Conservation (phyloP, 2,113 vertebrate species). For the Geococcyx californianus region DNA sequence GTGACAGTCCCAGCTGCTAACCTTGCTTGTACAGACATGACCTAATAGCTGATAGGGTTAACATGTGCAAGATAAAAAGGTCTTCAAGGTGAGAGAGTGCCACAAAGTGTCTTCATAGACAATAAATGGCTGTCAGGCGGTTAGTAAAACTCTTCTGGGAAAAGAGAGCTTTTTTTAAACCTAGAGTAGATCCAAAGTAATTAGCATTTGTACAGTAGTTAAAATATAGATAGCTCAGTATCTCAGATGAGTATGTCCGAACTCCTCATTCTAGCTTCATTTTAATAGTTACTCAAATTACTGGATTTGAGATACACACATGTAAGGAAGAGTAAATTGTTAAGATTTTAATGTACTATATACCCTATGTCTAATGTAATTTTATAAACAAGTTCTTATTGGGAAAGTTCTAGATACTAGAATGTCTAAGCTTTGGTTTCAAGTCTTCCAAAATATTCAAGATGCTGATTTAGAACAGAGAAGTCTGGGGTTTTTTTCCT, state of each 20-base stretch:
- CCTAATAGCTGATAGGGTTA: not conserved
- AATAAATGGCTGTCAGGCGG: not conserved
- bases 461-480: not conserved
- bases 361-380: not conserved
- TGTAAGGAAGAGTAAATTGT: not conserved
- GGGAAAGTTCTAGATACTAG: not conserved
- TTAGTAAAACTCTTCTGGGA: not conserved
- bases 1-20: accelerated
- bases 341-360: not conserved
- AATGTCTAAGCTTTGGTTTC: not conserved
- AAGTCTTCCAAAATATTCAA: not conserved
- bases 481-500: not conserved
- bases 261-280: not conserved
- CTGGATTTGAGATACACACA: not conserved
- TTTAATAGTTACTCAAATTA: not conserved
- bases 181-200: not conserved
- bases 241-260: not conserved
- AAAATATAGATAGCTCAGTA: not conserved
- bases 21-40: not conserved
- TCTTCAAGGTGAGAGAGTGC: not conserved
- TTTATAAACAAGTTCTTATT: not conserved
- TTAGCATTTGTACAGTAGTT: constrained; percentile 16
- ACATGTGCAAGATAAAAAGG: accelerated
- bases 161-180: not conserved
- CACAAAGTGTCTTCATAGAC: not conserved